These are phyloP conservation scores for Archaeoteleia sp. DNA, from an alignment of 2,888 invertebrate genomes.

Conservation along the genomic window DNA sequence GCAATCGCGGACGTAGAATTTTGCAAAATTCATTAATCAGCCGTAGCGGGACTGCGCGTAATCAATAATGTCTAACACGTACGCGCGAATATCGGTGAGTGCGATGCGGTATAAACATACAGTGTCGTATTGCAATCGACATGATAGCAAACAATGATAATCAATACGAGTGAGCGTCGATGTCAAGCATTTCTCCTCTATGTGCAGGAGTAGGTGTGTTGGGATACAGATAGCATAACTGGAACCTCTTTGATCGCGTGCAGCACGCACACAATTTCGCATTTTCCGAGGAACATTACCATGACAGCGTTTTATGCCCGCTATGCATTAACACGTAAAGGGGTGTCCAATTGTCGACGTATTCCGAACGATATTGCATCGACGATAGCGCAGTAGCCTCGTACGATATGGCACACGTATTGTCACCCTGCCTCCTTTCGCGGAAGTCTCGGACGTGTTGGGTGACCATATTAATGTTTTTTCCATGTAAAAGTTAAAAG, in stretches of 20 bases:
- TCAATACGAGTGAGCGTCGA: conserved; percentile 46
- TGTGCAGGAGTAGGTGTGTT: conserved; percentile 16
- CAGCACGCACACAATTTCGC: conserved; percentile 54
- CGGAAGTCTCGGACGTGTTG: too few relatives aligned
- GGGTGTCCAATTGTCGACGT: conserved; percentile 49
- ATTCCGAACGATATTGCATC: conserved; percentile 25
- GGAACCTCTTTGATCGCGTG: conserved; percentile 53
- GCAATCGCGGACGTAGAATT: conserved; percentile 14
- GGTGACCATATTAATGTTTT: background rate
- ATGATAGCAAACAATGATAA: conserved; percentile 54
- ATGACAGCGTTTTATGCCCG: conserved; percentile 52
- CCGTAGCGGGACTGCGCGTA: background rate
- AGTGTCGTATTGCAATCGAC: conserved; percentile 47
- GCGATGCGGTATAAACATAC: conserved; percentile 27
- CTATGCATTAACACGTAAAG: conserved; percentile 45
- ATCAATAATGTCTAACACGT: conserved; percentile 29
- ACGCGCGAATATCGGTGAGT: conserved; percentile 19
- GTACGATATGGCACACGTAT: conserved; percentile 35
- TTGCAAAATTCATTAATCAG: conserved; percentile 30
- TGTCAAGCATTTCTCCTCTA: conserved; percentile 49
- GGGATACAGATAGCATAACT: conserved; percentile 51
- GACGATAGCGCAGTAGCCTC: conserved; percentile 20
- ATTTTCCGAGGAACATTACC: conserved; percentile 56
- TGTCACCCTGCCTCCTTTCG: conserved; percentile 26
- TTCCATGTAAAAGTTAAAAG: too few relatives aligned